Conservation (phyloP, 2,888 invertebrate genomes). For the Andrena haemorrhoa region DNA sequence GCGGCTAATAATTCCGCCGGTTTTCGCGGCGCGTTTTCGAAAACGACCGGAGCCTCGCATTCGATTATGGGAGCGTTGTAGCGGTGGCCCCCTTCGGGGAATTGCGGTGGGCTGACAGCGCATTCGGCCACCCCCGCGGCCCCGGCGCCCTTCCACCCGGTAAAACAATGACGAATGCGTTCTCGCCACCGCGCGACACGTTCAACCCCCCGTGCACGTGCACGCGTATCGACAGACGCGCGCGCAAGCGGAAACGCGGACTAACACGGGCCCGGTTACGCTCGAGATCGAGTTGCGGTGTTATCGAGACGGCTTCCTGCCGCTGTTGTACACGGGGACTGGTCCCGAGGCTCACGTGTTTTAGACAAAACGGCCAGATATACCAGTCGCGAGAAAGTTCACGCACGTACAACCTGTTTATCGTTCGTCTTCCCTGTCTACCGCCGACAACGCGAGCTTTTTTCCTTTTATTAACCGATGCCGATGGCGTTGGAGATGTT, state of each 20-base stretch:
- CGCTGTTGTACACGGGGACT: conserved; percentile 46
- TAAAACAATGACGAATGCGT: conserved; percentile 76
- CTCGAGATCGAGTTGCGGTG: conserved; percentile 70
- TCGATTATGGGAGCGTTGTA: conserved; percentile 75
- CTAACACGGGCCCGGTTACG: conserved; percentile 60
- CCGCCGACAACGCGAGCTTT: background rate
- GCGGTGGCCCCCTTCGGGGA: conserved; percentile 58
- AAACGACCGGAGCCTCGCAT: conserved; percentile 55
- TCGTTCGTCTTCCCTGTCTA: conserved; percentile 30
- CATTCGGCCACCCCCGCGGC: background rate
- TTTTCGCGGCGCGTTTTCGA: conserved; percentile 52
- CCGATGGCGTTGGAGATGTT: background rate
- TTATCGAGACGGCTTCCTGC: conserved; percentile 68
- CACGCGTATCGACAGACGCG: conserved; percentile 25
- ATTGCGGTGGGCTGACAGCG: conserved; percentile 65
- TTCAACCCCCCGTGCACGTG: conserved; percentile 30
- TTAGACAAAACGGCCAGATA: conserved; percentile 35
- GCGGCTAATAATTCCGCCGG: conserved; percentile 42
- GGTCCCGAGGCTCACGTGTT: conserved; percentile 30
- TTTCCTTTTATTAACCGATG: background rate
- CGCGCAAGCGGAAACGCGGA: conserved; percentile 53
- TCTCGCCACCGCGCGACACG: conserved; percentile 45
- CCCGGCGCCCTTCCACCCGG: conserved; percentile 37
- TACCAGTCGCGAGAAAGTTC: conserved; percentile 27
- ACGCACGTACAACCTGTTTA: conserved; percentile 18